Evolutionary conservation across 2,888 invertebrate genomes (phyloP).

Genomic region (Euspilapteryx auroguttella): DNA sequence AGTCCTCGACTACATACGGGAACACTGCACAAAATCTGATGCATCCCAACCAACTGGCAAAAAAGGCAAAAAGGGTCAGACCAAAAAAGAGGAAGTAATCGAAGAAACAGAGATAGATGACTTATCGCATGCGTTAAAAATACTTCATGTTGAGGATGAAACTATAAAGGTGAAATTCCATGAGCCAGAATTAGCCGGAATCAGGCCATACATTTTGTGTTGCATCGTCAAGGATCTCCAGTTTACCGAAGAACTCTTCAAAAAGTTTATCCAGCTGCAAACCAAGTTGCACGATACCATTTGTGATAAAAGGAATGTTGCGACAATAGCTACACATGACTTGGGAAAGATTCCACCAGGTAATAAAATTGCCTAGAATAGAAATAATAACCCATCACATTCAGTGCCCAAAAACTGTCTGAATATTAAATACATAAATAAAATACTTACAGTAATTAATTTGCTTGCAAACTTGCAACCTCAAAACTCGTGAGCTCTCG

Average conservation of each 20-base stretch:
- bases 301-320: conserved; percentile 75
- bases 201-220: conserved; percentile 73
- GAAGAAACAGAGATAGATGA: conserved; percentile 23
- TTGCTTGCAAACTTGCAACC: too few relatives aligned
- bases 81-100: conserved; percentile 29
- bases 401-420: too few relatives aligned
- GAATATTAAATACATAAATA: too few relatives aligned
- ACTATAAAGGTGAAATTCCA: conserved; percentile 49
- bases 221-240: conserved; percentile 69
- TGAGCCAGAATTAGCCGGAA: conserved; percentile 56
- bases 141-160: conserved; percentile 51
- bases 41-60: conserved; percentile 20
- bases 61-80: conserved; percentile 28
- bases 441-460: too few relatives aligned
- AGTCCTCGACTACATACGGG: conserved; percentile 75
- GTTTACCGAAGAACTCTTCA: conserved; percentile 66
- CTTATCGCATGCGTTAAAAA: conserved; percentile 35
- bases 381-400: too few relatives aligned
- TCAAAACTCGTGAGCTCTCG: too few relatives aligned
- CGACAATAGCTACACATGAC: conserved; percentile 86
- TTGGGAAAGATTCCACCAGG: conserved; percentile 64
- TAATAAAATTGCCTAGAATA: too few relatives aligned
- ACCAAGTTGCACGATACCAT: conserved; percentile 75
- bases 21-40: conserved; percentile 57
- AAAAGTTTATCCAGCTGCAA: conserved; percentile 78